Conservation (phyloP, 2,888 invertebrate genomes). For the Hydraecia micacea region DNA sequence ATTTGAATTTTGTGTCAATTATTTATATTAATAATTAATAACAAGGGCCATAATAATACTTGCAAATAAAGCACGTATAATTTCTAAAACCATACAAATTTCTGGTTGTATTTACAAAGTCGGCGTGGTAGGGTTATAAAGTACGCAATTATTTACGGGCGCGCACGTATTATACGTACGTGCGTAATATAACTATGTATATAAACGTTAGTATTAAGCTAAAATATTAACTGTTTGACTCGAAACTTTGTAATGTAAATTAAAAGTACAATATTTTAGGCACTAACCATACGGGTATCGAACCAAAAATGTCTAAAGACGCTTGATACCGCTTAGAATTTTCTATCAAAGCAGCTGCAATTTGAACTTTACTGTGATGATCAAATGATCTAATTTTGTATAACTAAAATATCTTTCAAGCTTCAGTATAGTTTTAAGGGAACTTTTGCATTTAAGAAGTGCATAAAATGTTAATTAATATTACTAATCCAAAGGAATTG, state of each 20-base stretch:
- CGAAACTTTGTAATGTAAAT: conserved; percentile 37
- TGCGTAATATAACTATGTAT: conserved; percentile 24
- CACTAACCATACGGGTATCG: conserved; percentile 63
- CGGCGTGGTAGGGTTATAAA: conserved; percentile 5
- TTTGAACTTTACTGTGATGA: conserved; percentile 57
- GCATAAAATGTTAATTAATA: conserved; percentile 62
- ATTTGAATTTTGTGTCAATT: conserved; percentile 6
- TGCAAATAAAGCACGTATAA: conserved; percentile 5
- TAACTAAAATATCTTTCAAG: conserved; percentile 44
- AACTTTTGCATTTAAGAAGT: conserved; percentile 58
- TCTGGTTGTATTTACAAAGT: conserved; percentile 8
- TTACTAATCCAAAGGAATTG: conserved; percentile 65
- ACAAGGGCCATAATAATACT: neutral
- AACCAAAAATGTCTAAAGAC: conserved; percentile 65
- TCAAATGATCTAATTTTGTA: conserved; percentile 55
- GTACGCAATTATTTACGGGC: conserved; percentile 26
- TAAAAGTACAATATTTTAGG: conserved; percentile 47
- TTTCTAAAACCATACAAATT: conserved; percentile 34
- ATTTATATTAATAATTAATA: conserved; percentile 5
- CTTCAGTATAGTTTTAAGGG: conserved; percentile 50
- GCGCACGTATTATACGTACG: conserved; percentile 47
- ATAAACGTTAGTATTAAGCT: conserved; percentile 41
- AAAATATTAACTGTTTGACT: conserved; percentile 49
- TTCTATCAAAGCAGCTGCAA: conserved; percentile 45
- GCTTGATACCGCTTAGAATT: conserved; percentile 61